Base-by-base conservation (phyloP, 2,888 invertebrate genomes). In the Ennomos fuscantarius region DNA sequence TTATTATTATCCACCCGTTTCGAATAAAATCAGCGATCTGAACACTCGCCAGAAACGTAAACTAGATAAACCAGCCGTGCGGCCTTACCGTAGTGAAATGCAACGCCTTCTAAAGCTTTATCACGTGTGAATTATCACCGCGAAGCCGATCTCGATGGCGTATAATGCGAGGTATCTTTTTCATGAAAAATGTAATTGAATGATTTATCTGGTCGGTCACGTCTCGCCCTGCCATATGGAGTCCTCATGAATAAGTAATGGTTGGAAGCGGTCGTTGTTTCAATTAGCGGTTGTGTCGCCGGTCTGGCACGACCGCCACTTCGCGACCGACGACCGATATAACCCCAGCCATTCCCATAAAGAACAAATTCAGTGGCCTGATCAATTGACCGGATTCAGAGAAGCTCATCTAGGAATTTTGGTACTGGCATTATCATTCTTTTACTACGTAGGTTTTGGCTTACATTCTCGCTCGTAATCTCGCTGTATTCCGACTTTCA, bases 191-290 rank as follows among this genome's bases (percentile, higher is more conserved):
- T 84, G 75, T 86, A 89, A 91, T 90, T 84, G 84, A 87, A 89
- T 89, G 87, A 89, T 91, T 89, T 90, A 90, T 89, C 80, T 87
- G 82, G 78, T 84, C 74, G 83, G 87, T 89, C 92, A 92, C 92
- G 91, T 89, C 85, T 81, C 81, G 70, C 81, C 24, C 24, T 79
- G 85, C 86, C 91, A 86, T 91, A 87, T 90, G 88, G 88, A 88
- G 82, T 85, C 80, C 89, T 89, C 92, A 92, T 92, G 92, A 92
- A 92, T 92, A 90, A 91, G 84, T 91, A 86, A 91, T 90, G 87
- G 79, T 81, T 77, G 80, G 82, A 83, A 82, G 83, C 86, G 87
- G 85, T 89, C 89, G 89, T 89, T 89, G 92, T 91, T 90, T 91
- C 90, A 91, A 92, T 92, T 91, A 91, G 92, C 86, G 89, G 89